These are phyloP conservation scores for Syrphus vitripennis DNA, from an alignment of 2,888 invertebrate species.

Conservation along the genomic window DNA sequence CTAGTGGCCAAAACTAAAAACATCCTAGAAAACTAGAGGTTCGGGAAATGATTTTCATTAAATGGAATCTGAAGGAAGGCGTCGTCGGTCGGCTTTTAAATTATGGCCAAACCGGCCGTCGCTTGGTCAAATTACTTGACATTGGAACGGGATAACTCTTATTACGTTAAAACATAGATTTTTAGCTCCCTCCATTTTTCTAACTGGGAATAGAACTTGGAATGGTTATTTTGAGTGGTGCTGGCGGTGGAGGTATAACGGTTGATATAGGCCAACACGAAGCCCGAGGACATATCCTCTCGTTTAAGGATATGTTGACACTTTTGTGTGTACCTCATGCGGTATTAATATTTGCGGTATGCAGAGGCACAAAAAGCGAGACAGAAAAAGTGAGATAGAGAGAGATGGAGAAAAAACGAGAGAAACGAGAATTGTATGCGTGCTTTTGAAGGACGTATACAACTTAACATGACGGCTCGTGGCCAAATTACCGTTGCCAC, in stretches of 20 bases:
- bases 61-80: conserved; percentile 14
- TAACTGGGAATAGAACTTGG: conserved; percentile 26
- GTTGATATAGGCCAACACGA: conserved; percentile 3
- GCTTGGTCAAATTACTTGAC: conserved; percentile 63
- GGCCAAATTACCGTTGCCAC: conserved; percentile 68
- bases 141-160: conserved; percentile 3
- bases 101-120: conserved; percentile 55
- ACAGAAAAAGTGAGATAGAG: background rate
- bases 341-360: conserved; percentile 70
- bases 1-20: conserved; percentile 15
- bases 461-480: conserved; percentile 70
- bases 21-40: conserved; percentile 51
- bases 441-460: conserved; percentile 55
- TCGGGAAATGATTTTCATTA: conserved; percentile 65
- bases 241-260: background rate
- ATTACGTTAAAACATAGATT: background rate
- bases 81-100: conserved; percentile 54
- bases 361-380: background rate
- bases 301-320: conserved; percentile 69
- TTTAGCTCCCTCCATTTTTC: background rate
- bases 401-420: background rate
- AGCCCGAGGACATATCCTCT: conserved; percentile 29
- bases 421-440: background rate
- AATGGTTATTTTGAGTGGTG: conserved; percentile 48
- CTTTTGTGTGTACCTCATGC: conserved; percentile 69